A percentile compares a stretch with the other conserved stretches of the same genome.
phyloP scores from a whole-genome alignment of 2,113 vertebrate genomes.

The Scartelaos histophorus region DNA sequence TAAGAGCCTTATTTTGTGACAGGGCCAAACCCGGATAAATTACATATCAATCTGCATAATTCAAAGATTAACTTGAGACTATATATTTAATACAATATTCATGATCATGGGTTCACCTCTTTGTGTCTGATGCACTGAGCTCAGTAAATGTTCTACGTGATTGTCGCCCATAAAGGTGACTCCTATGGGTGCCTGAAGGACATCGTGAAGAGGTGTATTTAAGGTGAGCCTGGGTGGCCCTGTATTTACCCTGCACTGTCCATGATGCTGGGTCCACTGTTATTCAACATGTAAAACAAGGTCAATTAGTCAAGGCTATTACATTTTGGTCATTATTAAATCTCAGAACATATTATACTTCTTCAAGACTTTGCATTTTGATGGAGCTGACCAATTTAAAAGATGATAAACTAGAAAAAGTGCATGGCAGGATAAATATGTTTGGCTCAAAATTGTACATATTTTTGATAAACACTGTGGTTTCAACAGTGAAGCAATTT shows the following conservation, averaged over 20 bases:
- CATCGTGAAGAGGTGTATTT: constrained; percentile 35
- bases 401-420: no score
- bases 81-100: background rate
- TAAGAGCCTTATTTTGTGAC: no score
- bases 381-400: background rate
- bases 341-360: background rate
- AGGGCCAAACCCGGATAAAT: no score
- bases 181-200: constrained; percentile 57
- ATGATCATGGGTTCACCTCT: background rate
- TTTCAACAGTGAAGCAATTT: no score
- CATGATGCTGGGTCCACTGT: constrained; percentile 53
- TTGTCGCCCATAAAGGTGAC: constrained; percentile 38
- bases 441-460: no score
- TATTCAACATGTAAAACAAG: constrained; percentile 25
- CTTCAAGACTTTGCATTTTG: background rate
- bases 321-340: background rate
- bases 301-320: constrained; percentile 1
- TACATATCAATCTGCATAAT: no score
- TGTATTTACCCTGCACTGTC: constrained; percentile 60
- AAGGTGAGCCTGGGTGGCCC: constrained; percentile 19
- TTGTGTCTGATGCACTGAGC: background rate
- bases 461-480: no score
- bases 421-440: no score
- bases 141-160: constrained; percentile 16
- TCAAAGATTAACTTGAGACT: background rate